Conservation (phyloP, 2,888 invertebrate genomes). For the Apamea crenata region DNA sequence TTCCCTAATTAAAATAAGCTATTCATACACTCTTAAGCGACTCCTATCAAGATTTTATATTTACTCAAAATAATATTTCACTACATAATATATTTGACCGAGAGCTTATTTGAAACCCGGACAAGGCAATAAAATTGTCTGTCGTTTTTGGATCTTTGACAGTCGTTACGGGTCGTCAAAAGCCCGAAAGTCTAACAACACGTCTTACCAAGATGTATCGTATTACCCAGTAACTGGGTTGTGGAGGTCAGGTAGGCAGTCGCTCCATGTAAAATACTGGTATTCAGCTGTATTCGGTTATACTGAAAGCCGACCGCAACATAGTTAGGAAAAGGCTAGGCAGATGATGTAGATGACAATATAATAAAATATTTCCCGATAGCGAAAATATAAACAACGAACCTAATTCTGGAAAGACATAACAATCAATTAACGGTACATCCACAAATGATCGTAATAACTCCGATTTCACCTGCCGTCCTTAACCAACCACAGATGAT, state of each 20-base stretch:
- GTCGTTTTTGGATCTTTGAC: too few relatives aligned
- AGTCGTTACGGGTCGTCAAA: too few relatives aligned
- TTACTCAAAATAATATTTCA: not conserved
- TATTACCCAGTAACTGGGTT: too few relatives aligned
- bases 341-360: too few relatives aligned
- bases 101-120: not conserved
- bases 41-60: not conserved
- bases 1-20: not conserved
- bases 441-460: slow-evolving; percentile 22
- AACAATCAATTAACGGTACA: slow-evolving; percentile 11
- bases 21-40: not conserved
- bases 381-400: not conserved
- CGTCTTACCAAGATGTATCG: too few relatives aligned
- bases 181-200: too few relatives aligned
- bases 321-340: too few relatives aligned
- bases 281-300: too few relatives aligned
- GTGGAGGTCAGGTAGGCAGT: too few relatives aligned
- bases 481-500: slow-evolving; percentile 33
- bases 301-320: too few relatives aligned
- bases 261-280: too few relatives aligned
- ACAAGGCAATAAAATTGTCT: too few relatives aligned
- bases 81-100: not conserved
- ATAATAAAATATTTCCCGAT: not conserved
- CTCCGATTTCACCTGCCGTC: slow-evolving; percentile 20
- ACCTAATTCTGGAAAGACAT: slow-evolving; percentile 14